Conservation (phyloP, 2,797 vertebrate species). For the Poliocrania exsul region DNA sequence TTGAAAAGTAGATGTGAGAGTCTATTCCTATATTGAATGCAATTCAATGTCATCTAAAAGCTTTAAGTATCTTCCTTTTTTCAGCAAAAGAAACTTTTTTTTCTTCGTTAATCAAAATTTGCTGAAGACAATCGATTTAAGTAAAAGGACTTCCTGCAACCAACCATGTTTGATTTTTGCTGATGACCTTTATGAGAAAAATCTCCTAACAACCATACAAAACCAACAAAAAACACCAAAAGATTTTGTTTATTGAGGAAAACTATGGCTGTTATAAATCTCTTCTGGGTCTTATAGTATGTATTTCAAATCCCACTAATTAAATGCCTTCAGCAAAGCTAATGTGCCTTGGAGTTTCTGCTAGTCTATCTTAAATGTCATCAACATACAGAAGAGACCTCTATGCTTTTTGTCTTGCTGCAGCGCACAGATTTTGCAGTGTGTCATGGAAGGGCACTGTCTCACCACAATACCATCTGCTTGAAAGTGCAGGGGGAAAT, state of each 20-base stretch:
- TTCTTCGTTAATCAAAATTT: not conserved
- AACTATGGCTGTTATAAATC: not conserved
- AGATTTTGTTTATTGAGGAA: not conserved
- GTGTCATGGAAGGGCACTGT: not conserved
- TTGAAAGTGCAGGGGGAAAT: not conserved
- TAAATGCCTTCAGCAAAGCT: conserved; percentile 12
- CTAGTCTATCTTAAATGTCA: conserved; percentile 41
- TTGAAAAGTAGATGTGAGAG: not conserved
- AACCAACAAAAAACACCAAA: accelerated
- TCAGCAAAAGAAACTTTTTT: not conserved
- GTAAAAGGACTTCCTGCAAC: not conserved
- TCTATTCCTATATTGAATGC: not conserved
- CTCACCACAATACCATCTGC: conserved; percentile 10
- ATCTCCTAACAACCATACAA: not conserved
- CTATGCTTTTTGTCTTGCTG: not conserved
- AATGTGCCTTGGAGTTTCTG: not conserved
- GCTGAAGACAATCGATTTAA: not conserved
- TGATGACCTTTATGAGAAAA: not conserved
- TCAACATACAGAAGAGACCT: not conserved
- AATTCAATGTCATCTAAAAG: not conserved
- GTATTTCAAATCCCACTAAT: conserved; percentile 21
- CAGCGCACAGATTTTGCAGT: not conserved
- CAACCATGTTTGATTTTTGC: not conserved
- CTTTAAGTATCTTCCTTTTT: not conserved
- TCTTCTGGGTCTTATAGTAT: not conserved